phyloP scores from a whole-genome alignment of 2,797 vertebrate species.

The Microtus agrestis region DNA sequence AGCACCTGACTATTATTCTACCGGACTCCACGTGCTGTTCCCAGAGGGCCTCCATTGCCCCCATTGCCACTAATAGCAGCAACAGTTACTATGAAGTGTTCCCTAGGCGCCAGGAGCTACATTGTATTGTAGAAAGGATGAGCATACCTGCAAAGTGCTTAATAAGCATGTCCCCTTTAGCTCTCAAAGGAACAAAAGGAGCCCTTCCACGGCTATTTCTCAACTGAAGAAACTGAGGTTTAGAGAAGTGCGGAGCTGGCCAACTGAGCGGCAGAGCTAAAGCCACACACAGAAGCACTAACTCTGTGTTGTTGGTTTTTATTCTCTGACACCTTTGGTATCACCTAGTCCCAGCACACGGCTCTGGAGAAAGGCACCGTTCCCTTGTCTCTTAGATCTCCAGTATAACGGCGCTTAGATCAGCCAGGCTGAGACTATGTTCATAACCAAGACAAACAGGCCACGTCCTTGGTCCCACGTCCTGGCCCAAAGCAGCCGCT shows the following conservation, averaged over 20 bases:
- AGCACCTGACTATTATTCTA: not conserved
- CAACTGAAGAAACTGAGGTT: not conserved
- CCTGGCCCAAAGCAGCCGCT: not conserved
- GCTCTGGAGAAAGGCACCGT: not conserved
- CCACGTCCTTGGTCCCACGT: not conserved
- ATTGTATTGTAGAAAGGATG: not conserved
- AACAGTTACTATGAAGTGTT: not conserved
- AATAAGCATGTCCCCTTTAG: not conserved
- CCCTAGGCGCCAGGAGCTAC: not conserved
- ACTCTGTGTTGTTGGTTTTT: not conserved
- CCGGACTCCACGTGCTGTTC: not conserved
- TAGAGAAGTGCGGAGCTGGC: not conserved
- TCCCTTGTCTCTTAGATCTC: no score
- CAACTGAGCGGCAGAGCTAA: not conserved
- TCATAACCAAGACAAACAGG: not conserved
- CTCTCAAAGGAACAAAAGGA: not conserved
- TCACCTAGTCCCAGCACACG: not conserved
- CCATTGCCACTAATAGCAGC: no score
- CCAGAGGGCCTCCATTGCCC: not conserved
- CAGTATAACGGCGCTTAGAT: not conserved
- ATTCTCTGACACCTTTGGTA: not conserved
- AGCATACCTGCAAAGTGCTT: not conserved
- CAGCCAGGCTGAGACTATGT: not conserved
- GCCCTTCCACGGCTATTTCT: conserved; percentile 20
- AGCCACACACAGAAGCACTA: not conserved